These are phyloP conservation scores for Columba janthina DNA, from an alignment of 2,113 vertebrate species.

Conservation along the genomic window DNA sequence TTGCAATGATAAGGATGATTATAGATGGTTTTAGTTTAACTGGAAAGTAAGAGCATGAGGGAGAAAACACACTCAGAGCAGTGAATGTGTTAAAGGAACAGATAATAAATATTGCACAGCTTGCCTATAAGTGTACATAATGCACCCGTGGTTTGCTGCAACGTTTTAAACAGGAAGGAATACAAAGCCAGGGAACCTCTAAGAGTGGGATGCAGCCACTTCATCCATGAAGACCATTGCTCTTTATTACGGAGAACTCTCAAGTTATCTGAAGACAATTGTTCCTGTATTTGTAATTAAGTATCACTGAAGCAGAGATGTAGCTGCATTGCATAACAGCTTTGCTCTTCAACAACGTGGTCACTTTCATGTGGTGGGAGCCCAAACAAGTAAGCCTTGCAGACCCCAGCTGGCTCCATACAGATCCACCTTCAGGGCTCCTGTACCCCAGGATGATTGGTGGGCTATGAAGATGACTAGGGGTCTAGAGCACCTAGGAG, in stretches of 20 bases:
- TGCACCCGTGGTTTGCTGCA: not conserved
- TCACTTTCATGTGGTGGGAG: not conserved
- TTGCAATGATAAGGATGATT: slow-evolving; percentile 16
- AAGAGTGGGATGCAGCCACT: not conserved
- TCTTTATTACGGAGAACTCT: not conserved
- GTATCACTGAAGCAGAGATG: not conserved
- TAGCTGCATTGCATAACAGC: not conserved
- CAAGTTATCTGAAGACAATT: not conserved
- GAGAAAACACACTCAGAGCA: not conserved
- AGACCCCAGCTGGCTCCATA: not conserved
- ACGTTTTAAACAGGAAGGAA: not conserved
- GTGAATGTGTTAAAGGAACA: not conserved
- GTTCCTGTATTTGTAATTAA: not conserved
- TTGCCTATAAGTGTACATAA: not conserved
- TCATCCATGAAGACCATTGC: not conserved
- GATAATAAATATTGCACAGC: not conserved
- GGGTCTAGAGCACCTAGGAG: too few relatives aligned
- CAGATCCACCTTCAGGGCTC: not conserved
- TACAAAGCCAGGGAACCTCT: not conserved
- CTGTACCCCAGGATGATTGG: not conserved
- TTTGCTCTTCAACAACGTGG: not conserved
- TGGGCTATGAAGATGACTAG: too few relatives aligned
- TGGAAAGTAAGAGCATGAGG: not conserved
- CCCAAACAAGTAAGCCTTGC: not conserved
- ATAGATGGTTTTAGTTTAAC: slow-evolving; percentile 3